Evolutionary conservation across 2,797 vertebrate genomes (phyloP), one percentile per base, ranked within the genome.

Genomic region (Scolopax rusticola): DNA sequence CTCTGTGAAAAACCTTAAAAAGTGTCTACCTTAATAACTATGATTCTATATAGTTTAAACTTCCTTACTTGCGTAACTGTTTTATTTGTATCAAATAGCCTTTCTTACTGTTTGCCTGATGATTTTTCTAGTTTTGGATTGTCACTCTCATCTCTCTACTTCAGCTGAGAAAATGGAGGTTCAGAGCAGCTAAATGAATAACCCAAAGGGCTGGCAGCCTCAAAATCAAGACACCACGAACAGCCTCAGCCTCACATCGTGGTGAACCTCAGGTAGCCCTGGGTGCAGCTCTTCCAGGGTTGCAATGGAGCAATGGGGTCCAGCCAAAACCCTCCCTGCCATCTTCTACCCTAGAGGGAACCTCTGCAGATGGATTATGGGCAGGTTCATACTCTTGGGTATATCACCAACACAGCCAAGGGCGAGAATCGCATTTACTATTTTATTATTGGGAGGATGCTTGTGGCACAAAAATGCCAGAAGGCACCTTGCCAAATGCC

Each of bases 201-300:
- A 54, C 8, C 23, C 4, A 33, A 43, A 86, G 41, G 36, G 64
- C 25, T 36, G 38, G 15, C 14, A 87, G 32, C 25, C 27, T 30
- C 47, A 70, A 50, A 68, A 63, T 21, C 9, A 79, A 79, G 57
- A 23, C 21, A 48, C 30, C 30, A 45, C 15, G 51, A 64, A 51
- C 23, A 74, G 15, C 8, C 38, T 65, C 5, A 3, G 7, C 12
- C 60, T 81, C 69, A 61, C 0, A 0, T 12, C 0, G 0, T 3
- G 7, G 11, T 33, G 47, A 84, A 65, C 33, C 7, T 27, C 12
- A 2, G 2, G 20, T 40, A 38, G 12, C 13, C 24, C 32, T 40
- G 59, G 23, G 27, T 87, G 23, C 17, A 74, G 60, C 25, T 73
- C 38, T 61, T 71, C 38, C 12, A 33, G 23, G 4, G 7, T 56